Evolutionary conservation across 2,113 vertebrate species (phyloP), one percentile per base, ranked within the genome.

Genomic region (Burhinus oedicnemus): DNA sequence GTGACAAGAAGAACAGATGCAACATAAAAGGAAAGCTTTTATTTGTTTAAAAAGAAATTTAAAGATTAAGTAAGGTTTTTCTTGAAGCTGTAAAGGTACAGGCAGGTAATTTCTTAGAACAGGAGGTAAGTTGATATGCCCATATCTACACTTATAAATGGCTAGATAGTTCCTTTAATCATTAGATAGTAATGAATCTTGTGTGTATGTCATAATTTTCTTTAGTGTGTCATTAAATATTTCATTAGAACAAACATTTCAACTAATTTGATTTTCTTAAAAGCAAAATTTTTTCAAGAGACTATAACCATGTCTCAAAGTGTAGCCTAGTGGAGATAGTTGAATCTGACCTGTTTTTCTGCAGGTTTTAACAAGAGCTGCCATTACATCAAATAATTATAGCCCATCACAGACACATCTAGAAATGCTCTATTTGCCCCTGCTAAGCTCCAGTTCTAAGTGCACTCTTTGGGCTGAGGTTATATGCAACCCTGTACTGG

Each of bases 281-380:
- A 54, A 87, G 14, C 1, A 18, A 68, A 8, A 7, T 22, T n/a
- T 71, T 71, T 86, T 3, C 23, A 66, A 45, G 54, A 40, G 20
- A 47, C 14, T 64, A 11, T 52, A 44, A 34, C 19, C 29, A 13
- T 79, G 19, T 65, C 18, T 80, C 21, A 45, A 21, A 83, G 11
- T 27, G 52, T 3, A 71, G 13, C 13, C 25, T 75, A 1, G 0
- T n/a, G 32, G n/a, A 68, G 23, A 45, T 0, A 40, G 8, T 0
- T 79, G 51, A 62, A 54, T 75, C 15, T 78, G 21, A 87, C 8
- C 12, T 70, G 5, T 4, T 81, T 70, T 66, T 49, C 45, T 81
- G 17, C 7, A 87, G 68, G 25, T 19, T 84, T 65, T 62, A 38
- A 78, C 19, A 82, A 71, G 11, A 45, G 6, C 7, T 66, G 14